phyloP scores from a whole-genome alignment of 2,797 vertebrate species.

The Eptatretus atami region DNA sequence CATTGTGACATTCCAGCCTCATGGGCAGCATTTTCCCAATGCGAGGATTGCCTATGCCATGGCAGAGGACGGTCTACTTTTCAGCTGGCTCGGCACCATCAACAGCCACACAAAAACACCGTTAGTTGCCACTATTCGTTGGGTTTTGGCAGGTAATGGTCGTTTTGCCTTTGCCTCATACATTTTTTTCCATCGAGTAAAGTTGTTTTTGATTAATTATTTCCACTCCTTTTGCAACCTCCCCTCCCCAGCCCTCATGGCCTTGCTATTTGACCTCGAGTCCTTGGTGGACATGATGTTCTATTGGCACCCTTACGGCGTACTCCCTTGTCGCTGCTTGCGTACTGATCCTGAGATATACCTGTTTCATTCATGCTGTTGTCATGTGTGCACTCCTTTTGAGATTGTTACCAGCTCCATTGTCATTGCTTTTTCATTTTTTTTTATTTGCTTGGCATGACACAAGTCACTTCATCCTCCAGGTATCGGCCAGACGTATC shows the following conservation, averaged over 20 bases:
- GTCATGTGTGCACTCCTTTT: background rate
- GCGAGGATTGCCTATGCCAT: slow-evolving; percentile 98
- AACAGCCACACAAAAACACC: slow-evolving; percentile 73
- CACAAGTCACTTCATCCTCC: no score
- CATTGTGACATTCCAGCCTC: slow-evolving; percentile 25
- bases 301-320: slow-evolving; percentile 67
- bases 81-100: slow-evolving; percentile 98
- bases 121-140: slow-evolving; percentile 74
- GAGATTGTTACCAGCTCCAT: no score
- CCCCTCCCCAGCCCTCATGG: slow-evolving; percentile 43
- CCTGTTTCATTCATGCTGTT: background rate
- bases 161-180: background rate
- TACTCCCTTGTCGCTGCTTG: slow-evolving; percentile 82
- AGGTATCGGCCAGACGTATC: no score
- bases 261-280: slow-evolving; percentile 73
- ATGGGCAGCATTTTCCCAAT: slow-evolving; percentile 99
- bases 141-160: slow-evolving; percentile 46
- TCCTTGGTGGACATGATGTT: slow-evolving; percentile 88
- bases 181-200: background rate
- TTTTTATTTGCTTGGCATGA: no score
- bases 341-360: slow-evolving; percentile 43
- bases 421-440: no score
- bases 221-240: slow-evolving; percentile 6
- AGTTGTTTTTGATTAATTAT: background rate
- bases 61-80: slow-evolving; percentile 96